Evolutionary conservation across 2,888 invertebrate species (phyloP), one percentile per base, ranked within the genome.

Genomic region (Prionchulus punctatus): DNA sequence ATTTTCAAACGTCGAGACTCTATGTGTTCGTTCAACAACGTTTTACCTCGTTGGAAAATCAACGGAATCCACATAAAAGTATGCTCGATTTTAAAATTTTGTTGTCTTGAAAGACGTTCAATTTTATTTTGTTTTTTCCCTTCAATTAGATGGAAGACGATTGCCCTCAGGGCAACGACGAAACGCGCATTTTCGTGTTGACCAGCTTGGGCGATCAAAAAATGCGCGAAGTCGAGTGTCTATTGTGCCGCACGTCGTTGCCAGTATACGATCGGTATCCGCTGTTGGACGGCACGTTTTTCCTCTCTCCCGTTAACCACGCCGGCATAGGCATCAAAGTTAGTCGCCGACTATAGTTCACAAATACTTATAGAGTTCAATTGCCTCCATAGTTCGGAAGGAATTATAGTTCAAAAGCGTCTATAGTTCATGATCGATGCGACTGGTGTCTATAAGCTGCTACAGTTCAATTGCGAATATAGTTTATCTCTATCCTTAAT

Each of bases 11-110:
- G 89, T 67, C 83, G 96, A 64, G 79, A 84, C 73, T 91, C 92
- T 77, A 89, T 91, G 79, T 86, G 89, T 69, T 86, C 88, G 55
- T 89, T 91, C 81, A 88, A 59, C 43, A 53, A 89, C 75, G 81
- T 83, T 65, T 80, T 96, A 70, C 94, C 94, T 64, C 84, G 83
- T 75, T 85, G 88, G 73, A 92, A 92, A 79, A 84, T 91, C 73
- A 96, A 96, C 80, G 91, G 92, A 70, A 94, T 92, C 80, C 91
- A 94, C 80, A 92, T 96, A 73, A 94, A 94, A 87, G 90, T 89
- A 49, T 53, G 48, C 59, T 62, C 61, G 50, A 63, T 64, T 65
- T 64, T 79, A 77, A 71, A 80, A 52, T 79, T 23, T 30, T 21
- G 27, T 26, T 27, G 30, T 27, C 28, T 31, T 30, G 52, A n/a